Percentiles rank a stretch among this genome's conserved stretches.
Evolutionary conservation across 2,113 vertebrate genomes (phyloP).

Genomic region (Syngnathus scovelli): DNA sequence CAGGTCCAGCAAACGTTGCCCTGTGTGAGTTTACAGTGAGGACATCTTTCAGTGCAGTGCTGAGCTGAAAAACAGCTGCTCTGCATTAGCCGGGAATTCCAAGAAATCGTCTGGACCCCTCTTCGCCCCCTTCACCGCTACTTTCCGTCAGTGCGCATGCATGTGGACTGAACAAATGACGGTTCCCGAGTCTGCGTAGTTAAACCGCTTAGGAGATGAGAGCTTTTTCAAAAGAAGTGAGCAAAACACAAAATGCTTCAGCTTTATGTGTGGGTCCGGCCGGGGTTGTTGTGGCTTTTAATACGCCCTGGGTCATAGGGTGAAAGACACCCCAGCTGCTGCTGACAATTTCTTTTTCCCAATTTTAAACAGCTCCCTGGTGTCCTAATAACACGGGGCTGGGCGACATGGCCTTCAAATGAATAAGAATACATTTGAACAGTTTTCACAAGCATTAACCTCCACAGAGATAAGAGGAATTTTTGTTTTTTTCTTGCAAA

Average conservation of each 20-base stretch:
- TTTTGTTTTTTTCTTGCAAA: neutral
- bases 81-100: conserved; percentile 57
- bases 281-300: conserved; percentile 31
- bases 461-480: neutral
- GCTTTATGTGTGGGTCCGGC: conserved; percentile 24
- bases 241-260: conserved; percentile 26
- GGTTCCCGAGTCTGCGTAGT: conserved; percentile 34
- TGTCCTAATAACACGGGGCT: neutral
- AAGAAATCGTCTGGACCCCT: conserved; percentile 57
- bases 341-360: neutral
- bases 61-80: conserved; percentile 64
- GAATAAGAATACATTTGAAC: neutral
- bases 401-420: too few relatives aligned
- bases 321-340: conserved; percentile 30
- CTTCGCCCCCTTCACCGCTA: conserved; percentile 30
- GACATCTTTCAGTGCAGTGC: conserved; percentile 37
- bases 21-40: conserved; percentile 41
- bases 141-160: conserved; percentile 15
- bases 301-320: conserved; percentile 31
- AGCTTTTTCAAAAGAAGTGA: conserved; percentile 34
- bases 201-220: conserved; percentile 24
- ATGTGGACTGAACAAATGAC: conserved; percentile 48
- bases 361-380: neutral
- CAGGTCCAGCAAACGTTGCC: conserved; percentile 22
- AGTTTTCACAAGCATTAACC: neutral